These are phyloP conservation scores for Melanchra persicariae DNA, from an alignment of 2,888 invertebrate genomes.

Conservation along the genomic window DNA sequence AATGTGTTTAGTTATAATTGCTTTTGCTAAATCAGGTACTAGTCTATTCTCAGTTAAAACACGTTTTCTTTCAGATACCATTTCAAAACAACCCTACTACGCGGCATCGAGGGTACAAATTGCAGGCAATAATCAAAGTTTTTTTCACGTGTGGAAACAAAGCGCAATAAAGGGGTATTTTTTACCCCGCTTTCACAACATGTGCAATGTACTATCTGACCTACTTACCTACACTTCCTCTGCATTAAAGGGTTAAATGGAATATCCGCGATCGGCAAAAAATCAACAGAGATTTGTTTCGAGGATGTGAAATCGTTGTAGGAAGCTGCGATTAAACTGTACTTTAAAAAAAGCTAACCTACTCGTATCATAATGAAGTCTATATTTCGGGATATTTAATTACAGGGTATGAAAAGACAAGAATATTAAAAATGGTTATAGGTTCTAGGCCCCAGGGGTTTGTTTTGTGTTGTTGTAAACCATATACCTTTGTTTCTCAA, in stretches of 20 bases:
- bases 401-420: slow-evolving; percentile 21
- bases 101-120: slow-evolving; percentile 84
- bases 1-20: background rate
- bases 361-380: slow-evolving; percentile 7
- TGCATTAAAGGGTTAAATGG: slow-evolving; percentile 87
- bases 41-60: background rate
- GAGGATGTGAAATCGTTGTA: slow-evolving; percentile 70
- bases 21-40: background rate
- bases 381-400: slow-evolving; percentile 21
- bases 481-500: background rate
- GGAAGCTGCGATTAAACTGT: slow-evolving; percentile 53
- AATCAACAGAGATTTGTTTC: slow-evolving; percentile 74
- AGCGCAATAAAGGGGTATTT: slow-evolving; percentile 86
- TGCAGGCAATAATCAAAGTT: slow-evolving; percentile 88
- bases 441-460: slow-evolving; percentile 9
- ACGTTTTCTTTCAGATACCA: slow-evolving; percentile 64
- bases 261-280: slow-evolving; percentile 84
- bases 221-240: slow-evolving; percentile 89
- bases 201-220: slow-evolving; percentile 89
- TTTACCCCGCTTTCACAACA: slow-evolving; percentile 89
- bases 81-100: slow-evolving; percentile 69
- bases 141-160: slow-evolving; percentile 86
- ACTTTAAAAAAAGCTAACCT: slow-evolving; percentile 8
- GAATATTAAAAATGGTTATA: background rate
- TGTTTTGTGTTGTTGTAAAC: background rate